Percentiles rank a stretch among this genome's conserved stretches.
Evolutionary conservation across 1,140 invertebrate species (phyloP).

Genomic region (Bombus waltoni): DNA sequence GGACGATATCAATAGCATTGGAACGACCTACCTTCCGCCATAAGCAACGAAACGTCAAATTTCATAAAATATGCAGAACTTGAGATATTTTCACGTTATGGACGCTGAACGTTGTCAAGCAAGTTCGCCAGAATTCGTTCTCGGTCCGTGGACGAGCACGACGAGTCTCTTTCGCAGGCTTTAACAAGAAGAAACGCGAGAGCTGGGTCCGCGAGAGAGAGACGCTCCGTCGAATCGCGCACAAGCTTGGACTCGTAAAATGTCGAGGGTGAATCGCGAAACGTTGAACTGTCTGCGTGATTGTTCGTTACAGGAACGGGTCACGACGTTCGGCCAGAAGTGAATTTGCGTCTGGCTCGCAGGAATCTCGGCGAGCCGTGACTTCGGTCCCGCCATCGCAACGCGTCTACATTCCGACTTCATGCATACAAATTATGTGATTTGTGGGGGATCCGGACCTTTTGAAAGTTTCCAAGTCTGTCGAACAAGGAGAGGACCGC

Average conservation of each 20-base stretch:
- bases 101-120: no score
- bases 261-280: conserved; percentile 28
- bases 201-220: no score
- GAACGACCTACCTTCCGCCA: background rate
- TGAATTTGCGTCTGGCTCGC: conserved; percentile 49
- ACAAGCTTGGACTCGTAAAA: background rate
- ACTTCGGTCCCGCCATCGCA: conserved; percentile 33
- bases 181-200: conserved; percentile 31
- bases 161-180: conserved; percentile 12
- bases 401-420: conserved; percentile 53
- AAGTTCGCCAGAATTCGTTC: background rate
- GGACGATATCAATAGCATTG: background rate
- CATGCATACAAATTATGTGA: conserved; percentile 59
- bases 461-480: conserved; percentile 43
- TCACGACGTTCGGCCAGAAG: background rate
- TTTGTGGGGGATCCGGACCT: conserved; percentile 41
- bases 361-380: conserved; percentile 49
- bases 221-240: background rate
- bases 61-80: background rate
- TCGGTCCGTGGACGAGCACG: background rate
- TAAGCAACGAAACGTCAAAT: background rate
- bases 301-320: conserved; percentile 43
- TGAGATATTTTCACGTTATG: no score
- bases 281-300: conserved; percentile 23
- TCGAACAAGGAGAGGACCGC: background rate